Evolutionary conservation across 2,113 vertebrate genomes (phyloP).

Genomic region (pig (Sus scrofa)): T2T-Sscrofa CM000817.6:120568001-120568500

Average conservation of each 20-base stretch:
- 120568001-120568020: background rate
- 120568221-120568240: constrained; percentile 24
- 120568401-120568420: background rate
- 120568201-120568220: background rate
- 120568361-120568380: background rate
- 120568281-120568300: background rate
- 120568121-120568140: background rate
- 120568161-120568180: background rate
- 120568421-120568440: background rate
- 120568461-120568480: background rate
- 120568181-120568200: background rate
- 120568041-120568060: background rate
- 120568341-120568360: background rate
- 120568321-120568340: background rate
- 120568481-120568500: background rate
- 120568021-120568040: background rate
- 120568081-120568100: constrained; percentile 10
- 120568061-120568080: background rate
- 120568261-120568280: background rate
- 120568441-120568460: background rate
- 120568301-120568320: background rate
- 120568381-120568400: background rate
- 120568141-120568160: background rate
- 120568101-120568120: background rate
- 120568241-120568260: constrained; percentile 33